Evolutionary conservation across 37 sponge, comb jelly and placozoan genomes (phyloP), one percentile per base, ranked within the genome.

Genomic region (Chondrilla cf. caribensis): DNA sequence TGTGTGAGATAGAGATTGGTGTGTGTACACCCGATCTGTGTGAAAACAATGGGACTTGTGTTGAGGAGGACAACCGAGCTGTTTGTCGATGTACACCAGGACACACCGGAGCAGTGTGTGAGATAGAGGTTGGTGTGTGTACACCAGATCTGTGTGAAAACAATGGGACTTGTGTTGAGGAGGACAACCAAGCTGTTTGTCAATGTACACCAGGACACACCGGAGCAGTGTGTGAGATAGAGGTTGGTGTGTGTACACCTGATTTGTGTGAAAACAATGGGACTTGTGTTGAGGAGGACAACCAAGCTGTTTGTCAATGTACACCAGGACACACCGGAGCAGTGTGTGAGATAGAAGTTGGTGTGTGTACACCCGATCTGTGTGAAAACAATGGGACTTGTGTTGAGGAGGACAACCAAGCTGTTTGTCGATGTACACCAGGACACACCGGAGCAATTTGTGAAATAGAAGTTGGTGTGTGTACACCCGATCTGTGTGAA

Each of bases 201-300:
- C 7, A 18, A 0, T 92, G 93, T 78, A 29, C 40, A 33, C 38
- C 38, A 7, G 71, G 71, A 17, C 28, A 7, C 71, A 70, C 64
- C 5, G 64, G 64, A 19, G 15, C 8, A 29, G 15, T 29, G 29
- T 62, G 64, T 15, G 5, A 7, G 6, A 28, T 29, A 19, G 18
- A 5, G 8, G 5, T 62, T 6, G 64, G 64, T 7, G 4, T 39
- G 2, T 79, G 80, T 9, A 19, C 18, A 15, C 62, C 60, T 17
- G 6, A 70, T 29, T 87, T 93, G 0, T 94, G 95, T 42, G 32
- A 55, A 22, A 94, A 91, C 58, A 76, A 65, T 0, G 95, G 83
- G 8, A 84, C 82, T 18, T 94, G 95, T 57, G 60, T 5, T 38
- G 22, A 19, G n/a, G 32, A 33, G 24, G 35, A 6, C 1, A 38